Evolutionary conservation across 2,888 invertebrate genomes (phyloP), one percentile per base, ranked within the genome.

Genomic region (Lycaena phlaeas): DNA sequence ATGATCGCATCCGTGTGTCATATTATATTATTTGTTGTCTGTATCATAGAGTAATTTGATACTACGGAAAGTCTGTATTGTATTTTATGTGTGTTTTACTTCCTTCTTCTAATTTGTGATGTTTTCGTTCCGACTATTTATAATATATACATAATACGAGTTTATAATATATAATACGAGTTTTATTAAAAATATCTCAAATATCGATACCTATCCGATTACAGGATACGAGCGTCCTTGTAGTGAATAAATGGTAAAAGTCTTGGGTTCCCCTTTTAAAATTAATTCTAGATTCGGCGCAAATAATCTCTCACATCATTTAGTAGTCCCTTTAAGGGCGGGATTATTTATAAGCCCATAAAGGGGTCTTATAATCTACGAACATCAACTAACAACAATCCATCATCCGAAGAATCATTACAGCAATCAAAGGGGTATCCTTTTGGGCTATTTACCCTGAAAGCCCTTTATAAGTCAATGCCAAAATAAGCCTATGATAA

Each of bases 341-440:
- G 22, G 7, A 22, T 7, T 22, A 22, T 22, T 22, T 22, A 6
- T 5, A 6, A 9, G 9, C 22, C 22, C 22, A 22, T 22, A 9
- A 22, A 22, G 9, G 22, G 22, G 22, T 22, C 22, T n/a, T n/a
- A 5, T 22, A 6, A 22, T 22, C 22, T 5, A 22, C 7, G 22
- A 22, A 22, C 7, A 22, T 22, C 5, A 22, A 22, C 22, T 22
- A 22, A 18, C 17, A 10, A 31, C 10, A 3, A 31, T 31, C 31
- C 31, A 31, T 31, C 17, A 31, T 18, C 2, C 10, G 7, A 6
- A 15, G 5, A 17, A 31, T 18, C 31, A 31, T 18, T 17, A 31
- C 17, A 17, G 10, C 31, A 17, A 31, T 31, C 31, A 31, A 27
- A 31, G 31, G 14, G 15, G 10, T 3, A 31, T 31, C 31, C 17